A percentile compares a stretch with the other conserved stretches of the same genome.
phyloP scores from a whole-genome alignment of 2,113 vertebrate species.

The Amazona vittata region DNA sequence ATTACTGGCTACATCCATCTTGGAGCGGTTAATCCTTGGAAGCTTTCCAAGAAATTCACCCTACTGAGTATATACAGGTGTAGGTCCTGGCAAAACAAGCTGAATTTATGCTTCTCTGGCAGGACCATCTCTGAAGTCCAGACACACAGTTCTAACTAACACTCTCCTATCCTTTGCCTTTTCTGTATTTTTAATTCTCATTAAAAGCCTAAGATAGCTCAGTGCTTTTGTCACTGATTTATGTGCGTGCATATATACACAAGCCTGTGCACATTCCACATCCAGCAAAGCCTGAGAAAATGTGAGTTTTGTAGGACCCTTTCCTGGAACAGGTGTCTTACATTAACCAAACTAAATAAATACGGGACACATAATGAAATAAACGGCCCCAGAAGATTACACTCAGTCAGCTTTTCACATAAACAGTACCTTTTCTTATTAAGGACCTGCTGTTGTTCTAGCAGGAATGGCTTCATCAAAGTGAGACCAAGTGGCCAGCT shows the following conservation, averaged over 20 bases:
- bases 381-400: background rate
- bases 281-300: constrained; percentile 40
- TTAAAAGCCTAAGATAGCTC: background rate
- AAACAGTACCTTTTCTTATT: constrained; percentile 34
- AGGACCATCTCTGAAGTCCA: background rate
- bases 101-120: background rate
- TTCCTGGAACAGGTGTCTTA: constrained; percentile 42
- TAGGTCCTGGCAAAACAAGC: background rate
- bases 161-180: background rate
- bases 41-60: background rate
- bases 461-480: background rate
- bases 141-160: background rate
- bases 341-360: constrained; percentile 55
- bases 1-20: constrained; percentile 29
- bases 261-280: background rate
- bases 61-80: background rate
- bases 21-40: constrained; percentile 18
- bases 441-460: background rate
- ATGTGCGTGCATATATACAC: background rate
- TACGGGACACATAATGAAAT: constrained; percentile 12
- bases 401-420: background rate
- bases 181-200: constrained; percentile 21
- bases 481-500: background rate
- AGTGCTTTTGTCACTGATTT: background rate
- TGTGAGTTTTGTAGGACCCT: background rate